Base-by-base conservation (phyloP, 2,113 vertebrate species). In the Bungarus multicinctus region DNA sequence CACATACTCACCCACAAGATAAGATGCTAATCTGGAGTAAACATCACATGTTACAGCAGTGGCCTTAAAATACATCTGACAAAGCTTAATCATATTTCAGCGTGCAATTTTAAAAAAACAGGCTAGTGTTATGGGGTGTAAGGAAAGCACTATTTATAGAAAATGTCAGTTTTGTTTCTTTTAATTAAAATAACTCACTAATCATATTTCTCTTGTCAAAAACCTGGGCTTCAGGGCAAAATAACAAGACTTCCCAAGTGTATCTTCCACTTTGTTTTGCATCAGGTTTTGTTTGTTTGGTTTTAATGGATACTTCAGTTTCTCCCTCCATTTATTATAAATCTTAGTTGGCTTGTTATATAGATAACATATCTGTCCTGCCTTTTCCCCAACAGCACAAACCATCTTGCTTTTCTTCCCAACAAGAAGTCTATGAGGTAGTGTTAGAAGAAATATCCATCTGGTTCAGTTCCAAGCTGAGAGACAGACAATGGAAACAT, bases 11-110 rank as follows among this genome's bases (percentile, higher is more conserved):
- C 95, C 92, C 95, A 95, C 89, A 89, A 94, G 94, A 94, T 53
- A 92, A 43, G 93, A 93, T 94, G 93, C 94, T 95, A 93, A 95
- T 95, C 92, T 96, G 30, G 94, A 94, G 95, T 95, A 93, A 96
- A 90, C 91, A 96, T 94, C 93, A 93, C 96, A 93, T 94, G 88
- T 95, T 95, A 93, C 22, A 5, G 92, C 87, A 93, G 93, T 86
- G 81, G 69, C 34, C 87, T 91, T 85, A 86, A 88, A 91, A 91
- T 90, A 90, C 57, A 86, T 93, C 95, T 96, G 88, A 91, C 60
- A 94, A 85, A 93, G 43, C 90, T 95, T 90, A 93, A 94, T 45
- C 1, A 0, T 95, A 11, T 87, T 54, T 52, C 85, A 90, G 45
- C 87, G 91, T 3, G 7, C 53, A 90, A 92, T 91, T 9, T 22